Base-by-base conservation (phyloP, 2,113 vertebrate species). In the Tapirus terrestris region DNA sequence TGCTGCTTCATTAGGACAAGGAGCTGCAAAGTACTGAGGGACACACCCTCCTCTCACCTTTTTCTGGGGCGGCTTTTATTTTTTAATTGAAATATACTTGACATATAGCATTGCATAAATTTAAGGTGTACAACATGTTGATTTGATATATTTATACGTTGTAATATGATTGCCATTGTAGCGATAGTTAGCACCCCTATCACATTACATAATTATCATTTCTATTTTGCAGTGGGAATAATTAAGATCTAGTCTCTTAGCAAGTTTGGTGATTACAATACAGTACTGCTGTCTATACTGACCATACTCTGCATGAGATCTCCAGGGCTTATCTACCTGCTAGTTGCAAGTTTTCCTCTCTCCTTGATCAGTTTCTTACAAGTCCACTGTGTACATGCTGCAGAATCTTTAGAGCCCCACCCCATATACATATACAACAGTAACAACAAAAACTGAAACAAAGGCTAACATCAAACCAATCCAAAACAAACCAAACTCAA, bases 361-460 rank as follows among this genome's bases (percentile, higher is more conserved):
- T 63, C 43, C 73, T 43, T 72, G 33, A 84, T 89, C 16, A 85
- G 48, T 75, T 96, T 72, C n/a, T 96, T 70, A 77, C 6, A 89
- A 43, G 33, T 45, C 3, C 18, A 75, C 39, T 75, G 16, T 79
- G 48, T 70, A 0, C 17, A 70, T 43, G 43, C 13, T 72, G 3
- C 21, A 87, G 75, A 88, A 61, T 82, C n/a, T 72, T 63, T 73
- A 43, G 63, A 29, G 91, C 2, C 0, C 36, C 39, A 39, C 58
- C 73, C n/a, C 4, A 31, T n/a, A 60, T 36, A 70, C n/a, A 89
- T 10, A 79, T 12, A 56, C 27, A 67, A 77, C n/a, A 95, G 75
- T n/a, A 80, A 81, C 43, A 93, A 81, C 56, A 91, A n/a, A 86
- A 90, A 80, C 16, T 51, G 29, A 68, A 43, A 91, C 33, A 91